Evolutionary conservation across 2,113 vertebrate species (phyloP), one percentile per base, ranked within the genome.

Genomic region (Emydura subglobosa): DNA sequence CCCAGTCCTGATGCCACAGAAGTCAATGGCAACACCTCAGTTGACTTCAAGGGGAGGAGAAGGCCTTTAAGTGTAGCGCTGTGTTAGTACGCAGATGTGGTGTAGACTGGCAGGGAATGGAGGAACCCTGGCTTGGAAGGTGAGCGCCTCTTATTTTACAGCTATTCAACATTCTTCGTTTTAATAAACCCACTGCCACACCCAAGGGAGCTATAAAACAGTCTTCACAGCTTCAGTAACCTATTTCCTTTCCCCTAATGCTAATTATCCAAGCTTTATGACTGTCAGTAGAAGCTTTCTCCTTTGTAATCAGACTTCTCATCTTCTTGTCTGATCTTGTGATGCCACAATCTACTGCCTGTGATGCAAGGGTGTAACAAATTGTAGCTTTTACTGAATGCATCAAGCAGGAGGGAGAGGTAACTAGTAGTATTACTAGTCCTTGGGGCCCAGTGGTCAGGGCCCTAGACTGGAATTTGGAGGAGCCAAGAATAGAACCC

Each of bases 211-310:
- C 91, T 59, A 59, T 81, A 88, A 85, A 85, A 49, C 49, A 3
- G 14, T n/a, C 22, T 72, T 72, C 95, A 61, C 21, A 59, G 51
- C 80, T 92, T 86, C 65, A 91, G 79, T 96, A 86, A 92, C 84
- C 78, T 79, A 31, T 85, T 96, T 96, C 4, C 16, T 88, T 82
- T 85, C 10, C 19, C 7, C 22, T 39, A 4, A 31, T 78, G 7
- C 12, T 91, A 85, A 82, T 68, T 90, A 90, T 57, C 74, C 74
- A 27, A 47, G 24, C 24, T 78, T 25, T 27, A 34, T 0, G 0
- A 4, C 21, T 1, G 0, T 91, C 90, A 90, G 65, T 50, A 57
- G 74, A 7, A 54, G 7, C 54, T 68, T 90, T 16, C n/a, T 88
- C 0, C 0, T 14, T 86, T 86, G 53, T 0, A 1, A 5, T 78